Evolutionary conservation across 2,113 vertebrate genomes (phyloP), one percentile per base, ranked within the genome.

Genomic region (Callospermophilus lateralis): DNA sequence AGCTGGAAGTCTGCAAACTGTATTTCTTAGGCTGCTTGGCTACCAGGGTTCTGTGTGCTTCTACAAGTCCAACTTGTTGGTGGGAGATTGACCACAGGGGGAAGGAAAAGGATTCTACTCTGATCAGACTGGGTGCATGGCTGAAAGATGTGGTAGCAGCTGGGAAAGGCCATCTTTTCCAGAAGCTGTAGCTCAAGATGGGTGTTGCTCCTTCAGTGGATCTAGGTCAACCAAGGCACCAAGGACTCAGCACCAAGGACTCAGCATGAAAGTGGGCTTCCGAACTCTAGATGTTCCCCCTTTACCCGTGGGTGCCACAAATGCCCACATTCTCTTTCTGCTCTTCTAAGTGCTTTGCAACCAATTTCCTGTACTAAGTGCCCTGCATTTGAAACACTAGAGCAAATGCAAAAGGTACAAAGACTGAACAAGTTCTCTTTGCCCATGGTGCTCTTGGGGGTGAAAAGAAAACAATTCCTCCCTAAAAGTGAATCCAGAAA

Each of bases 271-370:
- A 48, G 53, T 4, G 1, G 63, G 22, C 6, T 58, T 77, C 65
- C 76, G 16, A 53, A 12, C 30, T n/a, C 55, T 4, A 8, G 73
- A 3, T 4, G 8, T 32, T 1, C 4, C 19, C 4, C 2, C 9
- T 30, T 22, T 19, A 19, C 42, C 39, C 63, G 42, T 42, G 10
- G 16, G 9, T 58, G 51, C 53, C 58, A 45, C 32, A 9, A 32
- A 48, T 1, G 19, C 15, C 10, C 39, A n/a, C 51, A 19, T 34
- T 73, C 42, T 81, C 4, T 8, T 48, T 81, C 37, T 37, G 37
- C 24, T 79, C 16, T 65, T 83, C 65, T 37, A 81, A 61, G 5
- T 16, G 12, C 8, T 72, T 55, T 22, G 7, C 51, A 22, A 68
- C 15, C 28, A 30, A 3, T 61, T 85, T 79, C 22, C 19, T 63